Evolutionary conservation across 2,797 vertebrate genomes (phyloP).

Genomic region (Ctenosaura bakeri): DNA sequence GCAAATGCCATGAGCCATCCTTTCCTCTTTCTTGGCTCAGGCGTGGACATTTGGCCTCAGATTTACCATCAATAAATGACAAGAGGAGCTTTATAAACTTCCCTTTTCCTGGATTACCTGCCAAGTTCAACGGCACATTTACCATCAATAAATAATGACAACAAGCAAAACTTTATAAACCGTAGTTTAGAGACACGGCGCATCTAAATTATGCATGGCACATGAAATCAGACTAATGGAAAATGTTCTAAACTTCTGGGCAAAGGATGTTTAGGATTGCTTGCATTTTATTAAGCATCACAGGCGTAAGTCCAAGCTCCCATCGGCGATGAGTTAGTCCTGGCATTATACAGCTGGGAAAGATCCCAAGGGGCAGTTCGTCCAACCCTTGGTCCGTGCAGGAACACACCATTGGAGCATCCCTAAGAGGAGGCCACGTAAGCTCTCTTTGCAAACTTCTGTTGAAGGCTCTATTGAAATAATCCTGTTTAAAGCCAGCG

Average conservation of each 20-base stretch:
- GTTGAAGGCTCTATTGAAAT: no score
- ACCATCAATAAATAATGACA: not conserved
- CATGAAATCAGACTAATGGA: not conserved
- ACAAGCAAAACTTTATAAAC: not conserved
- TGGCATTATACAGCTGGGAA: no score
- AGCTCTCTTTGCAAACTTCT: no score
- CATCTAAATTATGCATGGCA: not conserved
- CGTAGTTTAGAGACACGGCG: not conserved
- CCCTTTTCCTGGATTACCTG: not conserved
- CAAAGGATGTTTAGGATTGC: not conserved
- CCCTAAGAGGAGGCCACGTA: no score
- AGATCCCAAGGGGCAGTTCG: no score
- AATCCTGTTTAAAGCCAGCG: no score
- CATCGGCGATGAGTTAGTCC: not conserved
- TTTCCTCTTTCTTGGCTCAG: not conserved
- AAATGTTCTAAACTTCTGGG: accelerated
- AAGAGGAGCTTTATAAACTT: not conserved
- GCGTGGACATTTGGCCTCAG: not conserved
- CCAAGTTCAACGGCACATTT: not conserved
- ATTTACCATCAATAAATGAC: not conserved
- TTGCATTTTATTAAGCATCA: not conserved
- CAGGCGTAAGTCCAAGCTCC: not conserved
- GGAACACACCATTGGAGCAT: no score
- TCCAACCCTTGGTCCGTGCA: no score
- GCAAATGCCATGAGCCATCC: not conserved